These are phyloP conservation scores for Campylorhamphus procurvoides DNA, from an alignment of 2,113 vertebrate species.

Conservation along the genomic window DNA sequence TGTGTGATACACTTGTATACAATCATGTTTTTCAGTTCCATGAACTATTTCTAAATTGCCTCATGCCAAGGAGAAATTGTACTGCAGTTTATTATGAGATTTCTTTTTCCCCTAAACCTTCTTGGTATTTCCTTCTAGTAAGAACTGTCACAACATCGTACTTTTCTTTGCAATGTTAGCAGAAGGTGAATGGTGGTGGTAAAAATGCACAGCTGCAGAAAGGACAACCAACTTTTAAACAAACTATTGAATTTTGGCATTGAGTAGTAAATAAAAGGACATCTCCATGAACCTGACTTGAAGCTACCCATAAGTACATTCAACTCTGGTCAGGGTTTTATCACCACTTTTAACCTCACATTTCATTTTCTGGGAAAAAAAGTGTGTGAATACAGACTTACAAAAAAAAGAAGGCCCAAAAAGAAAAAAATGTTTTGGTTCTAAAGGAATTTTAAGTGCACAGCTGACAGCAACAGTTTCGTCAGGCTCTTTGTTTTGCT, in stretches of 20 bases:
- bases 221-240: background rate
- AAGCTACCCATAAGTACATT: background rate
- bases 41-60: slow-evolving; percentile 7
- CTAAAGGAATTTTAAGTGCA: background rate
- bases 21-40: background rate
- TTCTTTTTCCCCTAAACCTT: background rate
- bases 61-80: background rate
- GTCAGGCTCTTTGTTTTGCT: background rate
- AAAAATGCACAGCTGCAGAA: background rate
- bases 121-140: background rate
- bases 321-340: background rate
- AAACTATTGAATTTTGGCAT: background rate
- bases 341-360: background rate
- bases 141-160: background rate
- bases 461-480: background rate
- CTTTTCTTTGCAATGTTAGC: background rate
- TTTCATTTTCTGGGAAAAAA: background rate
- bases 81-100: background rate
- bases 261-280: background rate
- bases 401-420: background rate
- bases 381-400: background rate
- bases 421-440: background rate
- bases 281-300: background rate
- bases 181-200: background rate
- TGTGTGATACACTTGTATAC: background rate